A percentile compares a stretch with the other conserved stretches of the same genome.
Conservation (phyloP, 2,888 invertebrate genomes). For the Bhutanitis thaidina region DNA sequence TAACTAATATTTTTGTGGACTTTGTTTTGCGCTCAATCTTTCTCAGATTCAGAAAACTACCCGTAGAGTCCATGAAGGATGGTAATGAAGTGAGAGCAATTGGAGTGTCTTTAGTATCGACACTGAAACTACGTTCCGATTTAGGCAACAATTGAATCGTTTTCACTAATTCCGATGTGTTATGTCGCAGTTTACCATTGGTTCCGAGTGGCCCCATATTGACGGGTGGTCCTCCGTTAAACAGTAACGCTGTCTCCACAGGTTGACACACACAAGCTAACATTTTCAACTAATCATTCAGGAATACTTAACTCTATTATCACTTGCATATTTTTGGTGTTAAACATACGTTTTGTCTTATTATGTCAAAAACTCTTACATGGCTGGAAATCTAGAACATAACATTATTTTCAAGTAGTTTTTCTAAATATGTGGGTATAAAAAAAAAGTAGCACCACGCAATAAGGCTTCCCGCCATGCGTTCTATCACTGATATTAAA, state of each 20-base stretch:
- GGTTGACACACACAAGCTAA: constrained; percentile 85
- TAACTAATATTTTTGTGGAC: constrained; percentile 73
- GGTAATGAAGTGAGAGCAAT: constrained; percentile 57
- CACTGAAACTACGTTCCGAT: constrained; percentile 47
- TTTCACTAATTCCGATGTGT: constrained; percentile 54
- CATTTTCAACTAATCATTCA: constrained; percentile 72
- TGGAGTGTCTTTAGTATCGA: constrained; percentile 52
- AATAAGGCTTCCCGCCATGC: constrained; percentile 23
- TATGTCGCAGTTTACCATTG: constrained; percentile 60
- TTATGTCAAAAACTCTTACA: constrained; percentile 21
- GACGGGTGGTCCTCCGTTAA: constrained; percentile 75
- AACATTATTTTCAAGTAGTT: not conserved
- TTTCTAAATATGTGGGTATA: no score
- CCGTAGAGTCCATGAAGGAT: constrained; percentile 51
- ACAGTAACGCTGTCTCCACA: constrained; percentile 76
- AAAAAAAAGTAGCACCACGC: not conserved
- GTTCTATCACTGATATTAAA: constrained; percentile 40
- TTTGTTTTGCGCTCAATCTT: constrained; percentile 71
- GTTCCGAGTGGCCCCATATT: constrained; percentile 77
- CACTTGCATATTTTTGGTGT: constrained; percentile 54
- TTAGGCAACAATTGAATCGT: constrained; percentile 53
- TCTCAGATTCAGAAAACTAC: constrained; percentile 61
- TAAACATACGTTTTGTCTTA: constrained; percentile 26
- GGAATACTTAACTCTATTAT: constrained; percentile 49
- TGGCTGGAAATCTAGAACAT: constrained; percentile 40